Percentiles rank a stretch among this genome's conserved stretches.
Evolutionary conservation across 1,140 invertebrate genomes (phyloP).

Genomic region (Aphelenchoides fujianensis): DNA sequence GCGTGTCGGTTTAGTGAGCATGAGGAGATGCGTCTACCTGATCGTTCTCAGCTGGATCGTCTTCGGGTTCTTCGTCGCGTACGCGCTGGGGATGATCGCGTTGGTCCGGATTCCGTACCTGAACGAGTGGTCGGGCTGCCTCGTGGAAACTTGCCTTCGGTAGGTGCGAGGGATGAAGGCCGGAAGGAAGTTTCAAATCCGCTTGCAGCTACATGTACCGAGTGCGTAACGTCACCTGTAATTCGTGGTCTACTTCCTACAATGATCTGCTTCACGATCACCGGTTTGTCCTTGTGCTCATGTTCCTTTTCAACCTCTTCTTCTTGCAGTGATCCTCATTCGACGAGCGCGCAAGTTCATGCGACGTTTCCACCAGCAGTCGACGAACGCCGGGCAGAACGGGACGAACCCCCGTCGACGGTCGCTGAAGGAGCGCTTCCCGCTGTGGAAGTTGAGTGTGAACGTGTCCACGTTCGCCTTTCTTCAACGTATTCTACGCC

Average conservation of each 20-base stretch:
- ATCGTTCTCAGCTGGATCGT: conserved; percentile 39
- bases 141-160: conserved; percentile 32
- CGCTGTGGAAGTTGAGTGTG: conserved; percentile 52
- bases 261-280: conserved; percentile 35
- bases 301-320: conserved; percentile 16
- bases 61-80: conserved; percentile 26
- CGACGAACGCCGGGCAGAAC: conserved; percentile 19
- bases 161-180: no score
- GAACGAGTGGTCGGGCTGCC: conserved; percentile 37
- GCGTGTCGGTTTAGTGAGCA: no score
- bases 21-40: conserved; percentile 51
- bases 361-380: conserved; percentile 36
- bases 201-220: conserved; percentile 38
- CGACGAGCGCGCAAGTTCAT: conserved; percentile 43
- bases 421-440: conserved; percentile 35
- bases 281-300: no score
- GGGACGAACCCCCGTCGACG: not conserved
- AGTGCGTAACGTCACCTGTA: conserved; percentile 17
- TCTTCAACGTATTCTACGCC: conserved; percentile 50
- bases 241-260: conserved; percentile 30
- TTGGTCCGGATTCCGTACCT: conserved; percentile 29
- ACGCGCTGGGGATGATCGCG: conserved; percentile 28
- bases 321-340: conserved; percentile 45
- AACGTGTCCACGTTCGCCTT: conserved; percentile 55
- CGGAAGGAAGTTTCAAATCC: no score